Evolutionary conservation across 2,797 vertebrate species (phyloP), one percentile per base, ranked within the genome.

Genomic region (Siniperca undulata): DNA sequence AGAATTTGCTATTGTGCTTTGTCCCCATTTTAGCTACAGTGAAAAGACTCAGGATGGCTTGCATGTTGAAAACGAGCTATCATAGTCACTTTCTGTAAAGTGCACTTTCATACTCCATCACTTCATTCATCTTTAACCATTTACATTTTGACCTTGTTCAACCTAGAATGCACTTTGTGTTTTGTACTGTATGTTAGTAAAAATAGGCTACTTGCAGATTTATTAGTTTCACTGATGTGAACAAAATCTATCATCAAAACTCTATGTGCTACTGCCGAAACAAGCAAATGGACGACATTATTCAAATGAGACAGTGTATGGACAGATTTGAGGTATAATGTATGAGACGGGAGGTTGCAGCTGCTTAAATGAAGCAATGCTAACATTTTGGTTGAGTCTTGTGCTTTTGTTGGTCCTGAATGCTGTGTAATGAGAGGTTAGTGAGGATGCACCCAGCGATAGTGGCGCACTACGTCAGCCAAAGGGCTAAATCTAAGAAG

Each of bases 401-500:
- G 36, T 56, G 76, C 56, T 56, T 82, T 42, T 30, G 58, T 66
- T 77, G 55, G 5, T 52, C 40, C 17, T 67, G 46, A 70, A 22
- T 11, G 22, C 61, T 58, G 22, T 44, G 22, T 69, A 78, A 80
- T 83, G 64, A 70, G 76, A 86, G 67, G 78, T 83, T 84, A 86
- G 34, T 38, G 38, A 78, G 53, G 58, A 66, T 68, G n/a, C 55
- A 62, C 60, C 27, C 48, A 13, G 64, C 2, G 8, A 81, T 71
- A 77, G 65, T 55, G 58, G 38, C 14, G 16, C 42, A 50, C 70
- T 76, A 61, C 52, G 8, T 84, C 64, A 84, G 62, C 70, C 76
- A 85, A 78, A 68, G 74, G 59, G 77, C 65, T 87, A 58, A 79
- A 82, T 77, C 79, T 90, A 89, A 93, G 87, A 67, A 44, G 82